Evolutionary conservation across 2,113 vertebrate species (phyloP), one percentile per base, ranked within the genome.

Genomic region (Prietella phreatophila): DNA sequence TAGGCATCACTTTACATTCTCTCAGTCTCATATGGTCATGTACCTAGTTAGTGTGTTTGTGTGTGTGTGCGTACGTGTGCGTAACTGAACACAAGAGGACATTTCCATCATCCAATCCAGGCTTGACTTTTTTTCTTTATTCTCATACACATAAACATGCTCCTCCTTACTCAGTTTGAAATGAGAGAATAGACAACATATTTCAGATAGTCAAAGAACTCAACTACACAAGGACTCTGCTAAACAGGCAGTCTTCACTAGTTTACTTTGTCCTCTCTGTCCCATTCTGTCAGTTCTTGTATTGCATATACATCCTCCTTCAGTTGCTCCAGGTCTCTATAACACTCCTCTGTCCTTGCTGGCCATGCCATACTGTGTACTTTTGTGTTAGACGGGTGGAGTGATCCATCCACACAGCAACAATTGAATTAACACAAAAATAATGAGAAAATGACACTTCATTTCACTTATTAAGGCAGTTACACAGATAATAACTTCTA

Each of bases 341-440:
- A 47, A 53, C 82, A 71, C 42, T 36, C 83, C 6, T 56, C 25
- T 47, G 71, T 63, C 58, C 47, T 42, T 85, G 56, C 60, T 67
- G 13, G 11, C 14, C 61, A 56, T 33, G 25, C 36, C 22, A 47
- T 20, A 42, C 0, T 11, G 80, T 82, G 56, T 61, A 25, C 33
- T 10, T 61, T 61, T 25, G 9, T 27, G 56, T 36, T 56, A 19
- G 7, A 81, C 22, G 17, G 25, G 80, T 61, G 27, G 27, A 53
- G 30, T 30, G 13, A 82, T 60, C 53, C 30, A 82, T 76, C 25
- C 13, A 75, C 13, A 55, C 42, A 53, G 69, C 71, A 69, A 79
- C 13, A 56, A 84, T 39, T 67, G n/a, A 36, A 88, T 88, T n/a
- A 67, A 17, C 27, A 2, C 60, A 55, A 88, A 88, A 65, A 50